These are phyloP conservation scores for Lycaena phlaeas DNA, from an alignment of 2,888 invertebrate genomes.

Conservation along the genomic window DNA sequence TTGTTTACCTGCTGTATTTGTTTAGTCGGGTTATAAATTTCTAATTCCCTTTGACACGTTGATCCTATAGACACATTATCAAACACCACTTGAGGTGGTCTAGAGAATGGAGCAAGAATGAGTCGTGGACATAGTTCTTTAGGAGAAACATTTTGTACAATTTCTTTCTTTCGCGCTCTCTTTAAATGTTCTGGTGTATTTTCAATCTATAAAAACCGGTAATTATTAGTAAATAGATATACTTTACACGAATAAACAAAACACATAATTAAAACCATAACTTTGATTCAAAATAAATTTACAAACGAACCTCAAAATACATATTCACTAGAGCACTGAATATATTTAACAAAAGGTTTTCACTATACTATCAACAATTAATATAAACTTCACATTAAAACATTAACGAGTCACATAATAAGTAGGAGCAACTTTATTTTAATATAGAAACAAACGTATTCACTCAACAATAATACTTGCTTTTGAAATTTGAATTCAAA, in stretches of 20 bases:
- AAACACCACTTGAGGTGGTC: conserved; percentile 77
- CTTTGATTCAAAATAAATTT: neutral
- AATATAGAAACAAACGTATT: neutral
- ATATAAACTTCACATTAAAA: neutral
- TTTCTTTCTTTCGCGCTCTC: conserved; percentile 41
- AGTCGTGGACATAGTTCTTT: conserved; percentile 66
- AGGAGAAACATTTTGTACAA: conserved; percentile 34
- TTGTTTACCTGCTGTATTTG: conserved; percentile 46
- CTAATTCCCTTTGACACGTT: conserved; percentile 64
- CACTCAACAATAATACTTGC: neutral
- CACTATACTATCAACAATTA: neutral
- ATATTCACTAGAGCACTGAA: conserved; percentile 23
- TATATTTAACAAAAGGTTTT: neutral
- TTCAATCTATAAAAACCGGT: conserved; percentile 42
- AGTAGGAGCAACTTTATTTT: too few species aligned
- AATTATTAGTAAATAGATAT: conserved; percentile 3
- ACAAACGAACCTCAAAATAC: conserved; percentile 44
- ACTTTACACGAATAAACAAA: too few species aligned
- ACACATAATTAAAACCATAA: neutral
- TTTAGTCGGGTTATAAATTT: conserved; percentile 73
- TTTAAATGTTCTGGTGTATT: conserved; percentile 62
- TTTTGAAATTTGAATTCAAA: conserved; percentile 1
- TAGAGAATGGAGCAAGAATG: conserved; percentile 77
- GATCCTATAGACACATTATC: conserved; percentile 76
- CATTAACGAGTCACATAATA: neutral